A percentile compares a stretch with the other conserved stretches of the same genome.
Conservation (phyloP, 1,140 invertebrate genomes). For the Anadara kagoshimensis region DNA sequence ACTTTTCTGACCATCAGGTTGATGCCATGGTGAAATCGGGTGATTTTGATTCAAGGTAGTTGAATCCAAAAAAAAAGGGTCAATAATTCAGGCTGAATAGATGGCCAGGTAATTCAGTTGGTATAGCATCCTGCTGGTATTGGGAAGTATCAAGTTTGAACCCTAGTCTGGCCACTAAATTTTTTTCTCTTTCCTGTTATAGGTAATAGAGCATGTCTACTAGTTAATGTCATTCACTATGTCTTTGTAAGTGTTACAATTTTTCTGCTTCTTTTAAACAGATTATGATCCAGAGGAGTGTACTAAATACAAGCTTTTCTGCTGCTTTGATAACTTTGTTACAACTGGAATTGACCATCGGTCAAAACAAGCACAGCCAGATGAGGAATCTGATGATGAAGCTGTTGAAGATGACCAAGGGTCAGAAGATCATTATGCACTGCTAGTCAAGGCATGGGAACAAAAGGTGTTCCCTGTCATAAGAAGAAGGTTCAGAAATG, state of each 20-base stretch:
- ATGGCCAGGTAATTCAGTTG: no score
- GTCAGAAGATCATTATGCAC: constrained; percentile 71
- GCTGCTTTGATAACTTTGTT: constrained; percentile 66
- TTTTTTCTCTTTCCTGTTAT: no score
- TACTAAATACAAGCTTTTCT: constrained; percentile 65
- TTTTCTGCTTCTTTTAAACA: constrained; percentile 37
- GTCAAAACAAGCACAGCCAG: constrained; percentile 52
- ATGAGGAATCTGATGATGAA: constrained; percentile 67
- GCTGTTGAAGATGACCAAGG: constrained; percentile 58
- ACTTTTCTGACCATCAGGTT: no score
- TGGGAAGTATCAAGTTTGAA: no score
- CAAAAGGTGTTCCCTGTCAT: constrained; percentile 75
- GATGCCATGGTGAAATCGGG: no score
- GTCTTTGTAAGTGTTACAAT: neutral
- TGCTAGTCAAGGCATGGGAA: constrained; percentile 74
- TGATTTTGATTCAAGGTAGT: no score
- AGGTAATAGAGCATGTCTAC: no score
- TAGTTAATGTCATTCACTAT: no score
- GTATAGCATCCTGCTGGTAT: no score
- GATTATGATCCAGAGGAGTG: constrained; percentile 68
- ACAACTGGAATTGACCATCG: constrained; percentile 60
- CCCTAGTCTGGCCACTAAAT: no score
- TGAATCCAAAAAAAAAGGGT: no score
- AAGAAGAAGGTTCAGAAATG: constrained; percentile 73
- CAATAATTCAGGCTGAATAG: no score